Conservation (phyloP, 2,113 vertebrate genomes). For the Notarius quadriscutis region DNA sequence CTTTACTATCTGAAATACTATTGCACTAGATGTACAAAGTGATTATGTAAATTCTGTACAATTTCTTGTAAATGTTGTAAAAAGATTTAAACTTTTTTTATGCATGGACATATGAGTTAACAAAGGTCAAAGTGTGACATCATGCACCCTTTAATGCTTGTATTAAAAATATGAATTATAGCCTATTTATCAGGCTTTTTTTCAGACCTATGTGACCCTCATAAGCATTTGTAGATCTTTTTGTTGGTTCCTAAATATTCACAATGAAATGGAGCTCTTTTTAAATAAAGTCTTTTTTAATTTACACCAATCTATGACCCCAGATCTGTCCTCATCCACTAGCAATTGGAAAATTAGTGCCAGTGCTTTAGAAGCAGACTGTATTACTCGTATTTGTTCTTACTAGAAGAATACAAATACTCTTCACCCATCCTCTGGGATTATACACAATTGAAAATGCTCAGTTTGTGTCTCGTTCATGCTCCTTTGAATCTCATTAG, state of each 20-base stretch:
- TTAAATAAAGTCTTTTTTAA: background rate
- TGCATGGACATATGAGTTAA: background rate
- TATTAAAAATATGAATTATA: background rate
- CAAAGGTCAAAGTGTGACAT: constrained; percentile 9
- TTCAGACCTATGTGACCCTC: background rate
- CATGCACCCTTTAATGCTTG: constrained; percentile 36
- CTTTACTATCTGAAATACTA: constrained; percentile 28
- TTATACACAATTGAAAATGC: background rate
- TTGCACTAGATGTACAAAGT: constrained; percentile 22
- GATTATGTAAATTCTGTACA: constrained; percentile 48
- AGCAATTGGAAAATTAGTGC: background rate
- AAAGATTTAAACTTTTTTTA: constrained; percentile 32
- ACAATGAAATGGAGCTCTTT: background rate
- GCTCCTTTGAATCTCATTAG: background rate
- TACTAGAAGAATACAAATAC: no score
- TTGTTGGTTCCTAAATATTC: background rate
- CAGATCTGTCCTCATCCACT: background rate
- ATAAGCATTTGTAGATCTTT: background rate
- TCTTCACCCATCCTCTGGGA: no score
- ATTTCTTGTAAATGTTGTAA: constrained; percentile 52
- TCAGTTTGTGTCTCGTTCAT: background rate
- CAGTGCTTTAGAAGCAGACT: background rate
- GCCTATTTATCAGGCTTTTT: background rate
- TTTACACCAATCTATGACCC: background rate
- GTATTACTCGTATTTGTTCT: background rate